A percentile compares a stretch with the other conserved stretches of the same genome.
Evolutionary conservation across 1,140 invertebrate genomes (phyloP).

Genomic region (Habropoda laboriosa): DNA sequence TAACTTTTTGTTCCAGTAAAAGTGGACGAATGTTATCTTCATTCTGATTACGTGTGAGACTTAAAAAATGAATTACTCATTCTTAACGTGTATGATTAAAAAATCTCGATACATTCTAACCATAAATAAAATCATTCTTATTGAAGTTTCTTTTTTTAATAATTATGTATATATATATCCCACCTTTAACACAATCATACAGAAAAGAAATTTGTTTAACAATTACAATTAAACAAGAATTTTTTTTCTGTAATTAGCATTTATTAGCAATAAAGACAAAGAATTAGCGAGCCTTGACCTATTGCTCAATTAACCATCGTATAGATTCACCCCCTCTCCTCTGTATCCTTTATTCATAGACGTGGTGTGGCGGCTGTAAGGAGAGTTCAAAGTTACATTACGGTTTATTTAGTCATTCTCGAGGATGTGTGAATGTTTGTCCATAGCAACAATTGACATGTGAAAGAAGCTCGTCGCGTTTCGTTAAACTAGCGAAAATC

Average conservation of each 20-base stretch:
- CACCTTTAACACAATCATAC: too few species aligned
- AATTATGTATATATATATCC: too few species aligned
- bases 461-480: background rate
- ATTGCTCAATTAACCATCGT: constrained; percentile 11
- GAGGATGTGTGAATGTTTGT: background rate
- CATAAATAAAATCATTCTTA: too few species aligned
- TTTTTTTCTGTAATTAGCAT: too few species aligned
- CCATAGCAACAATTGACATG: background rate
- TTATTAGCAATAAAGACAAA: background rate
- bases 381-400: background rate
- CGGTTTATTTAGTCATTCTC: background rate
- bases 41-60: background rate
- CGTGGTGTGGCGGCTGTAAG: too few species aligned
- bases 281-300: constrained; percentile 22
- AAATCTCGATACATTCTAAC: too few species aligned
- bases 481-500: background rate
- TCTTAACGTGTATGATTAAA: background rate
- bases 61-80: background rate
- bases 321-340: background rate
- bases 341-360: constrained; percentile 23
- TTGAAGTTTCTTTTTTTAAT: too few species aligned
- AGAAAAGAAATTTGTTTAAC: too few species aligned
- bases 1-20: background rate
- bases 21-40: background rate
- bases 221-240: too few species aligned